These are phyloP conservation scores for Physeter macrocephalus DNA, from an alignment of 2,113 vertebrate species.

Conservation along the genomic window DNA sequence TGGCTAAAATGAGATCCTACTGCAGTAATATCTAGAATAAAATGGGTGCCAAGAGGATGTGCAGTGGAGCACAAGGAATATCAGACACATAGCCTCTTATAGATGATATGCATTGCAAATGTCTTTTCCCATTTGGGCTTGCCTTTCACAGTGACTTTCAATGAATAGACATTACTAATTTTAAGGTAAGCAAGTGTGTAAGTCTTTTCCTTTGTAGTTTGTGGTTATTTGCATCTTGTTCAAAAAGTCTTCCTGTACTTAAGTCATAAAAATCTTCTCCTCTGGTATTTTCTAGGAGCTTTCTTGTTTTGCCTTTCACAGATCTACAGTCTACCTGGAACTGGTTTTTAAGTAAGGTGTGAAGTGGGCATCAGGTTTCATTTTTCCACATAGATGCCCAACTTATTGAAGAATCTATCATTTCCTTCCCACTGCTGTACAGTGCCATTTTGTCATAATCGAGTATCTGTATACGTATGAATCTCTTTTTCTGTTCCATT, in stretches of 20 bases:
- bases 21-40: neutral
- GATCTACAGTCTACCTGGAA: neutral
- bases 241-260: neutral
- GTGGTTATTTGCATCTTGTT: neutral
- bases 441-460: neutral
- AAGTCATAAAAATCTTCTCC: neutral
- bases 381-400: neutral
- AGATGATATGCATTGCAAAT: neutral
- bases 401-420: neutral
- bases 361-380: neutral
- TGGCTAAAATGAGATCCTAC: neutral
- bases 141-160: neutral
- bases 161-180: neutral
- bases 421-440: neutral
- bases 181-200: neutral
- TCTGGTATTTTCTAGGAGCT: neutral
- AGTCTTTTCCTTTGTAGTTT: neutral
- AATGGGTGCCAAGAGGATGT: neutral
- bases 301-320: neutral
- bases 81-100: neutral
- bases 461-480: neutral
- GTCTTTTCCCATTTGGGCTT: neutral
- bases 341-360: neutral
- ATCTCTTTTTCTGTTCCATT: neutral
- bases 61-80: neutral